Evolutionary conservation across 1,140 invertebrate genomes (phyloP).

Genomic region (Triops cancriformis): DNA sequence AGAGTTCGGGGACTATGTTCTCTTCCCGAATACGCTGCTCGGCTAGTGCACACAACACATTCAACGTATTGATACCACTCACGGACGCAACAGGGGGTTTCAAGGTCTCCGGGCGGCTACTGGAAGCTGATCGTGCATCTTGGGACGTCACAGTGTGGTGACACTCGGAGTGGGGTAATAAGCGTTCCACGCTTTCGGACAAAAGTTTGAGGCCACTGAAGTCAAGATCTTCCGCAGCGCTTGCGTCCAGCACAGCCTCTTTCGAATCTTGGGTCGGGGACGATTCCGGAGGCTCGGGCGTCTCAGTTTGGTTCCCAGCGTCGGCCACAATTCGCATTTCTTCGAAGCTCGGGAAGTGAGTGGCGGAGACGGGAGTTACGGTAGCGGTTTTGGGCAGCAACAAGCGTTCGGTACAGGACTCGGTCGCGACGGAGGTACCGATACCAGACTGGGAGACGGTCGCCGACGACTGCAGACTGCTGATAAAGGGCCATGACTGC

Average conservation of each 20-base stretch:
- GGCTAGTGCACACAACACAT: conserved; percentile 70
- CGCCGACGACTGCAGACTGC: background rate
- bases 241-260: background rate
- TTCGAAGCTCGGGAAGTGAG: background rate
- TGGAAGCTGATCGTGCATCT: conserved; percentile 17
- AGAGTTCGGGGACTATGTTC: conserved; percentile 30
- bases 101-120: conserved; percentile 29
- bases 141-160: conserved; percentile 14
- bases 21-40: conserved; percentile 74
- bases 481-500: background rate
- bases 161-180: conserved; percentile 43
- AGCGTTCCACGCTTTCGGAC: conserved; percentile 69
- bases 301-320: background rate
- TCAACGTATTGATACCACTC: conserved; percentile 55
- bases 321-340: background rate
- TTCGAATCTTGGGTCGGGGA: background rate
- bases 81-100: conserved; percentile 36
- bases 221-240: conserved; percentile 44
- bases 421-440: background rate
- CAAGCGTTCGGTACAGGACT: background rate
- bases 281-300: background rate
- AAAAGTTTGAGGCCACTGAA: conserved; percentile 68
- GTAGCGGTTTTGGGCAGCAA: background rate
- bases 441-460: background rate
- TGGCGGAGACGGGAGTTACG: background rate